phyloP scores from a whole-genome alignment of 2,113 vertebrate species.

The Xenopus laevis region DNA sequence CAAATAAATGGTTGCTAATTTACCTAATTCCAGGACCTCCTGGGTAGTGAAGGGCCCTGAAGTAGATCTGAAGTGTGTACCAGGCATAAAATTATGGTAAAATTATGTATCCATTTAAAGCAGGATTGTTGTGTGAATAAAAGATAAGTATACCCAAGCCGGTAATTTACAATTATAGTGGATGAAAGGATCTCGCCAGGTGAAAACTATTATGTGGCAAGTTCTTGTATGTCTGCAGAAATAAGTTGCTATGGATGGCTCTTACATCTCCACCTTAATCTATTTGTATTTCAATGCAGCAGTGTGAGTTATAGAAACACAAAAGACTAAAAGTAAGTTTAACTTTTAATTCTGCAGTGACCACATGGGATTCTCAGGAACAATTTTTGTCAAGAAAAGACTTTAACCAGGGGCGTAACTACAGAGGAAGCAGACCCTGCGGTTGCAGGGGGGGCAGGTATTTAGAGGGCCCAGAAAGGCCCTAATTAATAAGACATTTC shows the following conservation, averaged over 20 bases:
- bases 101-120: slow-evolving; percentile 22
- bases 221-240: slow-evolving; percentile 18
- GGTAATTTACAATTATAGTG: slow-evolving; percentile 34
- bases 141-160: slow-evolving; percentile 7
- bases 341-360: neutral
- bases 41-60: neutral
- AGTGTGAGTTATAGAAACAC: neutral
- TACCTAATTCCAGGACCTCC: neutral
- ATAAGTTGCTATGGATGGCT: slow-evolving; percentile 11
- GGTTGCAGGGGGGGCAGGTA: too few relatives aligned
- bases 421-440: too few relatives aligned
- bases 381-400: too few relatives aligned
- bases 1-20: neutral
- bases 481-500: too few relatives aligned
- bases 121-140: slow-evolving; percentile 22
- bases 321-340: neutral
- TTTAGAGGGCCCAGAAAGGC: too few relatives aligned
- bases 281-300: slow-evolving; percentile 26
- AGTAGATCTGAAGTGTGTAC: slow-evolving; percentile 25
- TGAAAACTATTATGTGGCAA: slow-evolving; percentile 27
- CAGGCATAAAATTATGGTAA: slow-evolving; percentile 31
- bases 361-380: slow-evolving; percentile 1
- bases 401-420: too few relatives aligned
- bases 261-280: slow-evolving; percentile 18
- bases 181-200: slow-evolving; percentile 25